Evolutionary conservation across 1,140 invertebrate species (phyloP).

Genomic region (Cydia splendana): DNA sequence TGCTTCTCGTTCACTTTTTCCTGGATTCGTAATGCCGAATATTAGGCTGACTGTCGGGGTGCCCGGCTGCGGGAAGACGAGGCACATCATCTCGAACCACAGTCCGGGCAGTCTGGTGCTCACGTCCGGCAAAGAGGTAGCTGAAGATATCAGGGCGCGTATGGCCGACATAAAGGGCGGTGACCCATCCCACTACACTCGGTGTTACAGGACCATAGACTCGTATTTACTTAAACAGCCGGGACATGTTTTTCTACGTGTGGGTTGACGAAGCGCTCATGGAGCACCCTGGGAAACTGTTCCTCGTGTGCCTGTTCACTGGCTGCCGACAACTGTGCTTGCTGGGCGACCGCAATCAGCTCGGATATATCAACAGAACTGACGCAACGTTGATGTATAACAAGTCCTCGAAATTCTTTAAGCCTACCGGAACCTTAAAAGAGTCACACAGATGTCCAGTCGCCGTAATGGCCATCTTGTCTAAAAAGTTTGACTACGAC

Average conservation of each 20-base stretch:
- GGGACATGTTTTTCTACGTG: neutral
- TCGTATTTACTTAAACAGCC: conserved; percentile 3
- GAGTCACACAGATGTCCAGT: neutral
- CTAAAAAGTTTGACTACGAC: neutral
- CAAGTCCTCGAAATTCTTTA: neutral
- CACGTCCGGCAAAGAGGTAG: neutral
- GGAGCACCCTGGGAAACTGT: conserved; percentile 5
- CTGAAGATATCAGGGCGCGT: neutral
- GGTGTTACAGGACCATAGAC: neutral
- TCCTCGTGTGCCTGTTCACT: neutral
- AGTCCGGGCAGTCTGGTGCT: neutral
- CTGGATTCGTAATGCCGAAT: neutral
- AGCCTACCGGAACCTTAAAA: neutral
- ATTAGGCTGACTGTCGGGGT: neutral
- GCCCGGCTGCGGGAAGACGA: conserved; percentile 1
- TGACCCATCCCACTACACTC: neutral
- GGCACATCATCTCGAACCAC: neutral
- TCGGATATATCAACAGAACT: neutral
- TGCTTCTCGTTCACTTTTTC: neutral
- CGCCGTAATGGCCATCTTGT: neutral
- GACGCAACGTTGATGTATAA: neutral
- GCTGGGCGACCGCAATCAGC: neutral
- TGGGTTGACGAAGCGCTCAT: conserved; percentile 5
- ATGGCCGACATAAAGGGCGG: neutral
- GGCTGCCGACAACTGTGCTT: neutral